Evolutionary conservation across 2,113 vertebrate species (phyloP).

Genomic region (Stigmatopora argus): DNA sequence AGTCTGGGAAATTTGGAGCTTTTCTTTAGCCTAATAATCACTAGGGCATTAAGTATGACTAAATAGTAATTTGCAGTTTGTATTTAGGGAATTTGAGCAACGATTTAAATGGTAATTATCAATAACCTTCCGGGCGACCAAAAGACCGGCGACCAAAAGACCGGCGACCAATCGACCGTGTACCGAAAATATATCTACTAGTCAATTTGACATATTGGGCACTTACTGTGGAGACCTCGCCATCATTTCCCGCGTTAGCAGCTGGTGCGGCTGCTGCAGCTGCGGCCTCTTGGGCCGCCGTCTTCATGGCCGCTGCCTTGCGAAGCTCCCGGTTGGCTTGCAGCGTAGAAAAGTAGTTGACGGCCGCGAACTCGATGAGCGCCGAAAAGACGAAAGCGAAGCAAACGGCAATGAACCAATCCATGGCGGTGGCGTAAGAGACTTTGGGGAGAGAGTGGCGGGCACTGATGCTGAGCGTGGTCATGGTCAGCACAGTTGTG

Average conservation of each 20-base stretch:
- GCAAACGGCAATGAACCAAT: constrained; percentile 97
- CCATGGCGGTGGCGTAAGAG: constrained; percentile 93
- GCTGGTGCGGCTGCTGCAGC: constrained; percentile 42
- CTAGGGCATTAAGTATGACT: too few relatives aligned
- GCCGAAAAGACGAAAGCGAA: constrained; percentile 96
- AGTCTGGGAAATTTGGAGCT: too few relatives aligned
- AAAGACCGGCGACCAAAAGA: too few relatives aligned
- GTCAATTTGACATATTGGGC: too few relatives aligned
- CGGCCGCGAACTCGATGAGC: constrained; percentile 95
- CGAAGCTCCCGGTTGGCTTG: constrained; percentile 80
- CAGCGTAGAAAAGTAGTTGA: constrained; percentile 96
- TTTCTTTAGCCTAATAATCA: too few relatives aligned
- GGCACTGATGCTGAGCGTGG: constrained; percentile 91
- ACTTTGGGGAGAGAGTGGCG: constrained; percentile 92
- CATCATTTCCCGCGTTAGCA: constrained; percentile 52
- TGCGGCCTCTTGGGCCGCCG: constrained; percentile 67
- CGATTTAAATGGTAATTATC: too few relatives aligned
- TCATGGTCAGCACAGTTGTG: constrained; percentile 94
- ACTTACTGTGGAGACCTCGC: constrained; percentile 81
- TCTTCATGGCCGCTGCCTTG: constrained; percentile 74
- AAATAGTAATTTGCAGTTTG: too few relatives aligned
- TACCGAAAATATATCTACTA: too few relatives aligned
- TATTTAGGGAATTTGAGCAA: too few relatives aligned
- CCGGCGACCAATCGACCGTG: too few relatives aligned
- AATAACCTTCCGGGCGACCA: too few relatives aligned